Percentiles rank a stretch among this genome's conserved stretches.
phyloP scores from a whole-genome alignment of 2,113 vertebrate species.

The Odocoileus hemionus region DNA sequence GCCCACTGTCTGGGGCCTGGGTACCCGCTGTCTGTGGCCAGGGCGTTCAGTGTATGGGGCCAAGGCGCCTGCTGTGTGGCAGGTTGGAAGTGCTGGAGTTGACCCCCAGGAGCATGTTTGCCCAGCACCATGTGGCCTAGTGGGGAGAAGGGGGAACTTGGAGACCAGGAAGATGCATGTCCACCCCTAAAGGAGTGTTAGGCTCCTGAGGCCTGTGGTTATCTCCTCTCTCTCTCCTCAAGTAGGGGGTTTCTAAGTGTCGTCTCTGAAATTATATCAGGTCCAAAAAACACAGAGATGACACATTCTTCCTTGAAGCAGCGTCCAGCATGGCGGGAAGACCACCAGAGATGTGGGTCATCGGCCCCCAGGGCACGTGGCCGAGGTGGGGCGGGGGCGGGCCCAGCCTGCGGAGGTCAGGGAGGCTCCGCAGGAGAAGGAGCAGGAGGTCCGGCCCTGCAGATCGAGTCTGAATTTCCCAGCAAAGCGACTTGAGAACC shows the following conservation, averaged over 20 bases:
- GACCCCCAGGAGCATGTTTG: fast-evolving
- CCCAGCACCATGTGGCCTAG: fast-evolving
- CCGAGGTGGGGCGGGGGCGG: not conserved
- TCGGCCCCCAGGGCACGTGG: not conserved
- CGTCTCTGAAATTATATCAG: not conserved
- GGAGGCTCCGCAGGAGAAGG: too few species aligned
- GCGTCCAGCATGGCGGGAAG: too few species aligned
- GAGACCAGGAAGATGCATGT: too few species aligned
- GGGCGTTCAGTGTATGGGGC: fast-evolving
- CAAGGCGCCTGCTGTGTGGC: not conserved
- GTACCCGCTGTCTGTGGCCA: not conserved
- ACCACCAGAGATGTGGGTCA: too few species aligned
- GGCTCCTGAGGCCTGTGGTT: not conserved
- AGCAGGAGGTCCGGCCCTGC: not conserved
- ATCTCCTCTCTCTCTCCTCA: too few species aligned
- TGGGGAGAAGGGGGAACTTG: not conserved
- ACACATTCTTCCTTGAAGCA: not conserved
- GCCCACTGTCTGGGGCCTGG: too few species aligned
- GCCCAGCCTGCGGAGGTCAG: not conserved
- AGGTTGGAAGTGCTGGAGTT: too few species aligned
- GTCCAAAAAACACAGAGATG: not conserved
- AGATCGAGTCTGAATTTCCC: not conserved
- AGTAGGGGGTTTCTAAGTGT: not conserved
- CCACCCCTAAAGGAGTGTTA: not conserved
- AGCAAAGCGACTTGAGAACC: not conserved